phyloP scores from a whole-genome alignment of 2,888 invertebrate genomes.

The Steinernema carpocapsae region DNA sequence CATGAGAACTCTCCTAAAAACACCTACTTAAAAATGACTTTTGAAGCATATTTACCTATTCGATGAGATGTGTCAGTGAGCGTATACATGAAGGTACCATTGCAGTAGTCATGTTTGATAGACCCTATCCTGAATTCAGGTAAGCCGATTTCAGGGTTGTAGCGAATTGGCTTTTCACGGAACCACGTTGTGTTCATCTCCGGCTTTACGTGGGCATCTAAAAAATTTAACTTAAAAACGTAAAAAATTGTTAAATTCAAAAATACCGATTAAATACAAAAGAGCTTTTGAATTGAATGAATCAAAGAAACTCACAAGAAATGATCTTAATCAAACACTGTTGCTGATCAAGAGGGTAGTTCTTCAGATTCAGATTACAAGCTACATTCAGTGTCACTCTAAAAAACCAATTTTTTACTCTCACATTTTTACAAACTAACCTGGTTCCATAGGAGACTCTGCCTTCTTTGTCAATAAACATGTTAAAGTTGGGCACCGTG shows the following conservation, averaged over 20 bases:
- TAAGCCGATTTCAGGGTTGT: constrained; percentile 56
- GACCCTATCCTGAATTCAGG: constrained; percentile 59
- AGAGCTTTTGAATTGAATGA: too few species aligned
- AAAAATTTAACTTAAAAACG: constrained; percentile 37
- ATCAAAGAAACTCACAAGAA: constrained; percentile 87
- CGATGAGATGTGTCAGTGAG: constrained; percentile 58
- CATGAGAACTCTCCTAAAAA: constrained; percentile 58
- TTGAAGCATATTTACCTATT: too few species aligned
- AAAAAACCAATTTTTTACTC: constrained; percentile 7
- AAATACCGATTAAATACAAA: too few species aligned
- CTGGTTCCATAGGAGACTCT: constrained; percentile 58
- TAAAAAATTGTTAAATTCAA: too few species aligned
- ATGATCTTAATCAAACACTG: constrained; percentile 99
- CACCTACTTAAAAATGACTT: too few species aligned
- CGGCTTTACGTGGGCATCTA: constrained; percentile 60
- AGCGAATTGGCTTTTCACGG: constrained; percentile 54
- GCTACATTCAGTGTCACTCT: constrained; percentile 84
- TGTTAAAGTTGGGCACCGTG: constrained; percentile 61
- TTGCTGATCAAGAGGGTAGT: constrained; percentile 95
- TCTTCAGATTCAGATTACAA: constrained; percentile 99
- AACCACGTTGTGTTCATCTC: constrained; percentile 66
- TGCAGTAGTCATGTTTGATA: constrained; percentile 58
- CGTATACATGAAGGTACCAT: constrained; percentile 63
- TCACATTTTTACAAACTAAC: too few species aligned
- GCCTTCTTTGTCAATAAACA: constrained; percentile 58